Evolutionary conservation across 2,797 vertebrate species (phyloP).

Genomic region (Oreonectes daqikongensis): DNA sequence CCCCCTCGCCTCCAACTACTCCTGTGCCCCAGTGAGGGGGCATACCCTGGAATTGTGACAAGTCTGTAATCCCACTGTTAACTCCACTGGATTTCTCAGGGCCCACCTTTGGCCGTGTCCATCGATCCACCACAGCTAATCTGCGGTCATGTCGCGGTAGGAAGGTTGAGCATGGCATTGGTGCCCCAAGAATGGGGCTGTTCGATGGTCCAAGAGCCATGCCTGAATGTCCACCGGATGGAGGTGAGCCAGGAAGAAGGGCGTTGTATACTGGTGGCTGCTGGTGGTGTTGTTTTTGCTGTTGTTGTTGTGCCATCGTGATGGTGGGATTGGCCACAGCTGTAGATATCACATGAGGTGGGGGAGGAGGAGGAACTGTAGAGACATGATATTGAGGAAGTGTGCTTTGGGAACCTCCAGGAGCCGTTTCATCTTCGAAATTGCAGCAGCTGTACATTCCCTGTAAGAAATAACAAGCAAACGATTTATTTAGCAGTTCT

Average conservation of each 20-base stretch:
- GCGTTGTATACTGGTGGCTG: constrained; percentile 78
- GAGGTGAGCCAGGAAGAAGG: constrained; percentile 75
- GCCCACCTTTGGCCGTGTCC: constrained; percentile 77
- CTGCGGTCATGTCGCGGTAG: constrained; percentile 84
- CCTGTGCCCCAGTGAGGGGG: constrained; percentile 71
- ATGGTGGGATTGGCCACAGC: constrained; percentile 76
- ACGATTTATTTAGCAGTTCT: constrained; percentile 33
- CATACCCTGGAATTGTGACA: constrained; percentile 71
- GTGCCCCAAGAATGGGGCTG: constrained; percentile 80
- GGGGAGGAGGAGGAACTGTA: constrained; percentile 69
- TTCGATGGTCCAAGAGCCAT: constrained; percentile 83
- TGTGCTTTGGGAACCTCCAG: constrained; percentile 69
- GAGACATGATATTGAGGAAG: constrained; percentile 76
- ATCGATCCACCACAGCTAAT: constrained; percentile 84
- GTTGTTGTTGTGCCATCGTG: constrained; percentile 70
- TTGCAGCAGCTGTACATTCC: constrained; percentile 96
- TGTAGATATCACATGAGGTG: constrained; percentile 75
- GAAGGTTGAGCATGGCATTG: constrained; percentile 83
- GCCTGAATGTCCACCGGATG: constrained; percentile 72
- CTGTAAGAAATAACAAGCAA: constrained; percentile 65
- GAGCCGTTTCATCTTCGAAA: constrained; percentile 82
- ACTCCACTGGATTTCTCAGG: constrained; percentile 66
- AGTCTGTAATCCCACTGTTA: constrained; percentile 61
- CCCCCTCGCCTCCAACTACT: constrained; percentile 61
- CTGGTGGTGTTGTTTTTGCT: constrained; percentile 75